Evolutionary conservation across 1,140 invertebrate genomes (phyloP).

Genomic region (Brachionus manjavacas): DNA sequence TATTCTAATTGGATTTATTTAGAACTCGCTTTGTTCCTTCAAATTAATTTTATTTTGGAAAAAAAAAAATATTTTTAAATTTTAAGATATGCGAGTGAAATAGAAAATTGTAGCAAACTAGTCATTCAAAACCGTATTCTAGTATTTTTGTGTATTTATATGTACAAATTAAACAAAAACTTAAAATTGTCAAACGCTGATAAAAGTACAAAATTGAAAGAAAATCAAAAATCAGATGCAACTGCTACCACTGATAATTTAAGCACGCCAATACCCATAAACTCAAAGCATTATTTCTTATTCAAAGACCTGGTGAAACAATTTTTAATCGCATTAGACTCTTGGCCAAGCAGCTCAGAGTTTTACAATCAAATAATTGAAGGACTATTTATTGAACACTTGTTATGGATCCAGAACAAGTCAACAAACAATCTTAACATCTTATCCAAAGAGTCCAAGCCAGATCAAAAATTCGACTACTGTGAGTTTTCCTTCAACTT

Average conservation of each 20-base stretch:
- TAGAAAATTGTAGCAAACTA: neutral
- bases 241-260: neutral
- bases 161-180: conserved; percentile 39
- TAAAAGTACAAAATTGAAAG: neutral
- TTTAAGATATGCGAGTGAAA: conserved; percentile 9
- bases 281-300: neutral
- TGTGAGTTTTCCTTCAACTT: conserved; percentile 30
- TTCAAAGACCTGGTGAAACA: conserved; percentile 40
- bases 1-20: no score
- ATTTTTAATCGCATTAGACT: neutral
- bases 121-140: conserved; percentile 10
- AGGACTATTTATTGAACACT: conserved; percentile 24
- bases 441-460: neutral
- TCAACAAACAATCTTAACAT: neutral
- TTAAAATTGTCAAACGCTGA: neutral
- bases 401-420: neutral
- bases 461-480: conserved; percentile 1
- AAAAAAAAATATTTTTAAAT: neutral
- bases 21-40: no score
- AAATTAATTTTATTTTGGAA: no score
- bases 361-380: conserved; percentile 42
- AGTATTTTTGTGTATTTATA: conserved; percentile 28
- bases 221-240: neutral
- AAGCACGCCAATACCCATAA: neutral
- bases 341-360: conserved; percentile 15